phyloP scores from a whole-genome alignment of 2,797 vertebrate species.

The Leuciscus waleckii region DNA sequence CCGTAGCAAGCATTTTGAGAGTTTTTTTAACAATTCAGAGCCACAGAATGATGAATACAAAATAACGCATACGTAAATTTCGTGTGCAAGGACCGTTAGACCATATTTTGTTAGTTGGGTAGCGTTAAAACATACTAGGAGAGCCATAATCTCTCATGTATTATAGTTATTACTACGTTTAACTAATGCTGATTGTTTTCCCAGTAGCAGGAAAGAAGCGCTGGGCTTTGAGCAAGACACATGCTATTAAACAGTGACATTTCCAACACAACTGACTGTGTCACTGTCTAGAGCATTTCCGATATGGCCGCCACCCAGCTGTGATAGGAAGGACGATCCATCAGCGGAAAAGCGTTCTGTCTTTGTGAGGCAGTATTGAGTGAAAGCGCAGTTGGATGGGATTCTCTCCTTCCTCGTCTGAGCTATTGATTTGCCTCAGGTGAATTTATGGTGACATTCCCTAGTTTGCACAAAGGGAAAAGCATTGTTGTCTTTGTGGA shows the following conservation, averaged over 20 bases:
- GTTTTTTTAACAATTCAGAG: no score
- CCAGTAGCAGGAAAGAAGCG: neutral
- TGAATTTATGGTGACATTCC: conserved; percentile 49
- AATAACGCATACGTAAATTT: no score
- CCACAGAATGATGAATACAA: no score
- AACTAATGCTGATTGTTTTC: neutral
- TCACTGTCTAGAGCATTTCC: conserved; percentile 33
- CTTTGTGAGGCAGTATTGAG: conserved; percentile 37
- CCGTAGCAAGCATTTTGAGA: no score
- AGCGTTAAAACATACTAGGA: neutral
- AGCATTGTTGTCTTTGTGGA: conserved; percentile 44
- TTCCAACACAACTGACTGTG: conserved; percentile 11
- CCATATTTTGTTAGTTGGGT: neutral
- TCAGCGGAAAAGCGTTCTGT: conserved; percentile 16
- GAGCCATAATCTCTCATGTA: neutral
- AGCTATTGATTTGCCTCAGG: conserved; percentile 35
- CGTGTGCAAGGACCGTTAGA: no score
- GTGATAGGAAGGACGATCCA: conserved; percentile 23
- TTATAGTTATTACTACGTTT: neutral
- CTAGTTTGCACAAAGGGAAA: conserved; percentile 36
- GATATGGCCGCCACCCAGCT: conserved; percentile 5
- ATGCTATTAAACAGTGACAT: conserved; percentile 8
- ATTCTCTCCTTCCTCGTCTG: conserved; percentile 24
- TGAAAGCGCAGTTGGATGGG: conserved; percentile 26
- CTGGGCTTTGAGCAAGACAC: neutral